Conservation (phyloP, 2,113 vertebrate genomes). For the Pteronura brasiliensis region DNA sequence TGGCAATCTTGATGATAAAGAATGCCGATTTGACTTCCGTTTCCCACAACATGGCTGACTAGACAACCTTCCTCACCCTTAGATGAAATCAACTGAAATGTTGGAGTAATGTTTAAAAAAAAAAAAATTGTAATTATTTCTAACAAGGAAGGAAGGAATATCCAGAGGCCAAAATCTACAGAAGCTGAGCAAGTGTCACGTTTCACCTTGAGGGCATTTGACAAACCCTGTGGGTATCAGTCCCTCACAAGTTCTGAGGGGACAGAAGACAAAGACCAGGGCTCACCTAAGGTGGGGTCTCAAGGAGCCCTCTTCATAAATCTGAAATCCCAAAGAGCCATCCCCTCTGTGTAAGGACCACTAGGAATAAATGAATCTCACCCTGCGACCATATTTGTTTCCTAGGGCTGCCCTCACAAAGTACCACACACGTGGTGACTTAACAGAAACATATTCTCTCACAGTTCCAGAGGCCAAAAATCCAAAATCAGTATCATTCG, state of each 20-base stretch:
- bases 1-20: not conserved
- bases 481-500: not conserved
- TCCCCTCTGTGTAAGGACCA: not conserved
- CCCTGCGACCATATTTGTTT: fast-evolving
- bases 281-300: no score
- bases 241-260: not conserved
- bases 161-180: not conserved
- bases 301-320: not conserved
- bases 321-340: not conserved
- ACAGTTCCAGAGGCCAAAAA: not conserved
- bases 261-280: not conserved
- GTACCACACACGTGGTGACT: not conserved
- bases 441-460: not conserved
- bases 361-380: not conserved
- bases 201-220: not conserved
- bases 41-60: not conserved
- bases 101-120: not conserved
- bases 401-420: not conserved
- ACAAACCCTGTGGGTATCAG: not conserved
- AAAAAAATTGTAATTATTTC: not conserved
- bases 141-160: not conserved
- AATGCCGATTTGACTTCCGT: not conserved
- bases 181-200: not conserved
- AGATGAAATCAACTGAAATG: not conserved
- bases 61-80: not conserved